phyloP scores from a whole-genome alignment of 2,113 vertebrate genomes.

The Mormyrus lacerda region DNA sequence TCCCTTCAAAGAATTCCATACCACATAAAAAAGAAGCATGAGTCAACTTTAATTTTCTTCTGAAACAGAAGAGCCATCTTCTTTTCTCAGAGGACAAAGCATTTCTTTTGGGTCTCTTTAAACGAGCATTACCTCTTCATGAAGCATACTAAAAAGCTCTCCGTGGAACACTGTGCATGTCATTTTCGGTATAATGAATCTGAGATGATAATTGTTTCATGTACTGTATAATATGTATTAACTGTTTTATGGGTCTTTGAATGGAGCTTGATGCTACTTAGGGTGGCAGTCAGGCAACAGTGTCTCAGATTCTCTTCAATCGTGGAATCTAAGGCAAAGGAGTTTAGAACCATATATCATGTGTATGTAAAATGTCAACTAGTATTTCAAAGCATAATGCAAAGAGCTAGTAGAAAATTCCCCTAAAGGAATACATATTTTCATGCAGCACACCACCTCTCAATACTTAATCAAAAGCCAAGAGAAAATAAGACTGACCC shows the following conservation, averaged over 20 bases:
- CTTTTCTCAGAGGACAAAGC: not conserved
- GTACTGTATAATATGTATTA: constrained; percentile 1
- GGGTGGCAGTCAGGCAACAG: not conserved
- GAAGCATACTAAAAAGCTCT: not conserved
- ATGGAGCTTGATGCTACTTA: not conserved
- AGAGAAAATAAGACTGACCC: not conserved
- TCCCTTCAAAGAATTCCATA: not conserved
- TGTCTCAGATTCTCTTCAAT: not conserved
- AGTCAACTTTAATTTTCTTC: constrained; percentile 5
- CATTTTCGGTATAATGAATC: not conserved
- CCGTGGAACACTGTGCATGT: not conserved
- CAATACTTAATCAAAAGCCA: not conserved
- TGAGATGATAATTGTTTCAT: not conserved
- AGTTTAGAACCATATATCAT: not conserved
- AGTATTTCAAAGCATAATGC: not conserved
- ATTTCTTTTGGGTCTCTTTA: constrained; percentile 3
- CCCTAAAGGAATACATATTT: not conserved
- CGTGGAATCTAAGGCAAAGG: not conserved
- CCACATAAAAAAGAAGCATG: not conserved
- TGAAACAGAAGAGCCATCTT: not conserved
- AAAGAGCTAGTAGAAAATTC: not conserved
- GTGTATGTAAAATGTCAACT: not conserved
- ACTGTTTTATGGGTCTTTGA: not conserved
- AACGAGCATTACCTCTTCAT: not conserved
- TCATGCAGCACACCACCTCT: not conserved